Evolutionary conservation across 2,888 invertebrate species (phyloP).

Genomic region (Emesis russula): DNA sequence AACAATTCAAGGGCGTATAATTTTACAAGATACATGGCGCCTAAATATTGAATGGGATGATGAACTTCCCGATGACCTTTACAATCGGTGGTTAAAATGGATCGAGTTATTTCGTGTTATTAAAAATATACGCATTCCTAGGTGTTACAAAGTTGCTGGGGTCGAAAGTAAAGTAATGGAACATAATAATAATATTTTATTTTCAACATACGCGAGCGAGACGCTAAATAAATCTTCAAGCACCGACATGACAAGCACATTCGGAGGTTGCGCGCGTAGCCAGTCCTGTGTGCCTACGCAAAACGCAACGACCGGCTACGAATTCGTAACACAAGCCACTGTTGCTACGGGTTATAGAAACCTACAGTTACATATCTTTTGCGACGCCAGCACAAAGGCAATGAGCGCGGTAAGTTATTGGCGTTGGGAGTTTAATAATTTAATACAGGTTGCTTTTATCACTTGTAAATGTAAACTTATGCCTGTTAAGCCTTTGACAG

Average conservation of each 20-base stretch:
- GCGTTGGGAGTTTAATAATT: conserved; percentile 41
- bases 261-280: too few relatives aligned
- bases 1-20: conserved; percentile 80
- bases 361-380: conserved; percentile 68
- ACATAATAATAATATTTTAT: too few relatives aligned
- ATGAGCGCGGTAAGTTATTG: conserved; percentile 64
- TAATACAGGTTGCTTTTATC: background rate
- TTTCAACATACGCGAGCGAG: background rate
- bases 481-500: too few relatives aligned
- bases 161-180: too few relatives aligned
- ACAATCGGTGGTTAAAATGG: background rate
- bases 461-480: conserved; percentile 7
- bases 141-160: background rate
- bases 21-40: conserved; percentile 68
- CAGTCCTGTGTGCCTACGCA: background rate
- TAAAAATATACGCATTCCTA: conserved; percentile 3
- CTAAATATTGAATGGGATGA: background rate
- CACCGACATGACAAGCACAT: too few relatives aligned
- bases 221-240: too few relatives aligned
- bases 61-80: background rate
- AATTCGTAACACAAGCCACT: background rate
- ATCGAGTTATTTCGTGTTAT: background rate
- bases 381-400: conserved; percentile 53
- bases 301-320: background rate
- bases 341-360: conserved; percentile 25